A percentile compares a stretch with the other conserved stretches of the same genome.
These are phyloP conservation scores for Microctenopoma steveboyesi DNA, from an alignment of 2,797 vertebrate species.

Conservation along the genomic window DNA sequence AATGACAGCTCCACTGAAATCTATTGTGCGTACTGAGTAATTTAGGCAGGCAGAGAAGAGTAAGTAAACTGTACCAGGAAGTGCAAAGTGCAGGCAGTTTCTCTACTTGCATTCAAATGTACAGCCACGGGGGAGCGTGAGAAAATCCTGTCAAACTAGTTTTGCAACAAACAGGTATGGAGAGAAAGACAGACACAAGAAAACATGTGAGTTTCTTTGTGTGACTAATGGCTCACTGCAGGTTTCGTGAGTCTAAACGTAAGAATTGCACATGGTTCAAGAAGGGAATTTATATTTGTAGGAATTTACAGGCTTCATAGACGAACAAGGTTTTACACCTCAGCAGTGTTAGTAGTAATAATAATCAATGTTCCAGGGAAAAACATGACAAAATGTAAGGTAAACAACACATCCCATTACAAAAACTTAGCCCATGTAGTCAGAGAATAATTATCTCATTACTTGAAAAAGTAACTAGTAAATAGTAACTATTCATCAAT, in stretches of 20 bases:
- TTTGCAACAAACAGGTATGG: constrained; percentile 44
- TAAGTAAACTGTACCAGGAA: constrained; percentile 62
- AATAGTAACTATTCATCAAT: no score
- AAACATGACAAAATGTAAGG: not conserved
- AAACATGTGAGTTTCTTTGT: constrained; percentile 32
- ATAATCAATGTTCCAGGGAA: not conserved
- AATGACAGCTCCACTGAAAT: constrained; percentile 4
- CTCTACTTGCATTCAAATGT: constrained; percentile 48
- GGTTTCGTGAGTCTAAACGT: constrained; percentile 44
- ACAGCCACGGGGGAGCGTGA: constrained; percentile 34
- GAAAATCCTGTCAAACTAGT: constrained; percentile 72
- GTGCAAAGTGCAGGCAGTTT: constrained; percentile 63
- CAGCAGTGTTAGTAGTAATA: not conserved
- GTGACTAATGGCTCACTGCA: constrained; percentile 39
- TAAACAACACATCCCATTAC: not conserved
- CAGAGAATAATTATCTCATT: not conserved
- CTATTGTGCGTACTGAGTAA: constrained; percentile 43
- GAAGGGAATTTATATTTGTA: not conserved
- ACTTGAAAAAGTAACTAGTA: not conserved
- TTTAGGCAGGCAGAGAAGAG: constrained; percentile 33
- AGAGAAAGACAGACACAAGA: constrained; percentile 10
- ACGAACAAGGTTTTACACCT: not conserved
- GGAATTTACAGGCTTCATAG: not conserved
- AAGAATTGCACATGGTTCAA: not conserved
- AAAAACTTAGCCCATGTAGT: not conserved